Evolutionary conservation across 2,888 invertebrate species (phyloP).

Genomic region (Melinaea menophilus): DNA sequence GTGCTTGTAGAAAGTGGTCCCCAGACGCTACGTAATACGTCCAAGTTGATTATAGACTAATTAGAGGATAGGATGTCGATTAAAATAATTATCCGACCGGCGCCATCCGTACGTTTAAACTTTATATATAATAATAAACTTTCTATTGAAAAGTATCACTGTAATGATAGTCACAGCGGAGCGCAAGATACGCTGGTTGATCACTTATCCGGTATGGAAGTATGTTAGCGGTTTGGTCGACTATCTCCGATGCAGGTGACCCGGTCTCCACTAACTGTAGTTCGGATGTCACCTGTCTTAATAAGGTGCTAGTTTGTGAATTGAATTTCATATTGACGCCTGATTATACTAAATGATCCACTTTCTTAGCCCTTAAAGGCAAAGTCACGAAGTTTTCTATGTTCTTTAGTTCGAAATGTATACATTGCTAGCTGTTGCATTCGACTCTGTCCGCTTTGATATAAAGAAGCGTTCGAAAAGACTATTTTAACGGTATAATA

Average conservation of each 20-base stretch:
- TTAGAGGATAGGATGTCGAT: conserved; percentile 61
- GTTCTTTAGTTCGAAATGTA: no score
- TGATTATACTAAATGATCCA: conserved; percentile 36
- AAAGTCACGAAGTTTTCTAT: no score
- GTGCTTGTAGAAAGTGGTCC: conserved; percentile 68
- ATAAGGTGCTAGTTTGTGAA: conserved; percentile 68
- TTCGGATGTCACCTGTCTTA: conserved; percentile 60
- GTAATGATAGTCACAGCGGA: conserved; percentile 25
- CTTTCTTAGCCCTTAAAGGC: conserved; percentile 12
- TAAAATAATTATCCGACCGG: conserved; percentile 35
- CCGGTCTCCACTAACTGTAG: conserved; percentile 71
- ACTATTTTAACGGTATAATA: no score
- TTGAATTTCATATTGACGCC: conserved; percentile 59
- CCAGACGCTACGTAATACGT: conserved; percentile 54
- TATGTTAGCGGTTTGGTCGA: conserved; percentile 54
- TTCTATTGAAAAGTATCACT: conserved; percentile 27
- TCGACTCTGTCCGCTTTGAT: no score
- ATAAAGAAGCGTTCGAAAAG: no score
- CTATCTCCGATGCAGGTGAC: conserved; percentile 62
- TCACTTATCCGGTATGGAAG: conserved; percentile 51
- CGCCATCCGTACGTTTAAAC: conserved; percentile 16
- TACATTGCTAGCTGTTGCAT: no score
- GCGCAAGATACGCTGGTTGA: conserved; percentile 28
- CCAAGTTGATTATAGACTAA: conserved; percentile 52
- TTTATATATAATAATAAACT: conserved; percentile 13